Evolutionary conservation across 1,140 invertebrate species (phyloP).

Genomic region (Gryon sp.): DNA sequence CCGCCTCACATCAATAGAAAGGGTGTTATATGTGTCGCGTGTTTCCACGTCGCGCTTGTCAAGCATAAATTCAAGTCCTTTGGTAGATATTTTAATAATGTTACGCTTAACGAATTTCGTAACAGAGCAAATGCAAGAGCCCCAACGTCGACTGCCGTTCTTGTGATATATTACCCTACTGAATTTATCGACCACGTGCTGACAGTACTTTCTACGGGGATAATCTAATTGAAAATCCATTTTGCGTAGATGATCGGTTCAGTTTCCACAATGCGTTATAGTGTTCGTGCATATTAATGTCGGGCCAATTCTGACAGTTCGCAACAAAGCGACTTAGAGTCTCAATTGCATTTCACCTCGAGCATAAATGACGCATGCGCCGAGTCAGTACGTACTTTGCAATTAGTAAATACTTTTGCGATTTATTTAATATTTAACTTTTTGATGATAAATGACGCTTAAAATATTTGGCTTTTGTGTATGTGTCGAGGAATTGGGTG

Average conservation of each 20-base stretch:
- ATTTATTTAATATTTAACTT: too few relatives aligned
- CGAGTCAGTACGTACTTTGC: too few relatives aligned
- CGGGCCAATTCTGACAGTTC: slow-evolving; percentile 11
- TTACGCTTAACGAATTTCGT: slow-evolving; percentile 62
- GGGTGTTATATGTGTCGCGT: too few relatives aligned
- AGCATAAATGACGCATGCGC: too few relatives aligned
- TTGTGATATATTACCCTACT: slow-evolving; percentile 46
- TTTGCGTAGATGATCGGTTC: slow-evolving; percentile 58
- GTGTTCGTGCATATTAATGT: slow-evolving; percentile 37
- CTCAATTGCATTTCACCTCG: background rate
- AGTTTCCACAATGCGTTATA: slow-evolving; percentile 47
- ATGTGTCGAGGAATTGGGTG: too few relatives aligned
- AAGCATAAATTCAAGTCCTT: slow-evolving; percentile 58
- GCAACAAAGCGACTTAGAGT: slow-evolving; percentile 16
- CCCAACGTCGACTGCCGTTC: slow-evolving; percentile 11
- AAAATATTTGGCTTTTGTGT: too few relatives aligned
- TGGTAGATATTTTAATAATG: slow-evolving; percentile 68
- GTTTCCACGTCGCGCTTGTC: slow-evolving; percentile 5
- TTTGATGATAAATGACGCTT: too few relatives aligned
- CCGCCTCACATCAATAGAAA: background rate
- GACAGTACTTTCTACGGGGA: slow-evolving; percentile 65
- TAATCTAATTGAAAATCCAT: slow-evolving; percentile 74
- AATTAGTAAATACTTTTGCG: too few relatives aligned
- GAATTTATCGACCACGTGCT: slow-evolving; percentile 67
- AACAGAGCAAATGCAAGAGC: slow-evolving; percentile 24